A percentile compares a stretch with the other conserved stretches of the same genome.
phyloP scores from a whole-genome alignment of 2,797 vertebrate species.

The Garrulus glandarius region DNA sequence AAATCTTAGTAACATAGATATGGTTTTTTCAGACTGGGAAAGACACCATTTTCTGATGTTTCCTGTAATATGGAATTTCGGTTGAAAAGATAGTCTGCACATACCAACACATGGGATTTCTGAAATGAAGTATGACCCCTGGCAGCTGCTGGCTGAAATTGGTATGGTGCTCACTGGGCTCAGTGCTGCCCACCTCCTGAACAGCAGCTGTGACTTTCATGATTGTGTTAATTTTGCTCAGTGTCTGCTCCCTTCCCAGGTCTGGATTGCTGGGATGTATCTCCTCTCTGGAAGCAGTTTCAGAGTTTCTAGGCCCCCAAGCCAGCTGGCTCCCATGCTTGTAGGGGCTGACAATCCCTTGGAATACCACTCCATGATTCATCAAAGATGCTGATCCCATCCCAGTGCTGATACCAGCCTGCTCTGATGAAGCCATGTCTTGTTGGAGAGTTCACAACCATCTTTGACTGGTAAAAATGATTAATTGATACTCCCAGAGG shows the following conservation, averaged over 20 bases:
- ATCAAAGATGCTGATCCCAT: neutral
- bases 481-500: neutral
- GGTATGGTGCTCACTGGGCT: neutral
- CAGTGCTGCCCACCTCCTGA: neutral
- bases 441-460: neutral
- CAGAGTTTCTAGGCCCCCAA: neutral
- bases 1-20: neutral
- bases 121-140: neutral
- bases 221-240: neutral
- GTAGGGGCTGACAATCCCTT: neutral
- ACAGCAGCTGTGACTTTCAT: conserved; percentile 15
- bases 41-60: neutral
- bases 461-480: neutral
- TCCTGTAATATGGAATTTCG: neutral
- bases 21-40: neutral
- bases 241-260: neutral
- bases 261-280: neutral
- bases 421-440: neutral
- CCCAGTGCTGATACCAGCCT: neutral
- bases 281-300: neutral
- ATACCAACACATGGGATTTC: neutral
- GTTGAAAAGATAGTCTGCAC: neutral
- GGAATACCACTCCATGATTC: neutral
- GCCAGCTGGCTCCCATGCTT: neutral
- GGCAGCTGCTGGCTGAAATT: conserved; percentile 9